Percentiles rank a stretch among this genome's conserved stretches.
Conservation (phyloP, 53 echinoderm and acorn worm species). For the Apostichopus leukothele region DNA sequence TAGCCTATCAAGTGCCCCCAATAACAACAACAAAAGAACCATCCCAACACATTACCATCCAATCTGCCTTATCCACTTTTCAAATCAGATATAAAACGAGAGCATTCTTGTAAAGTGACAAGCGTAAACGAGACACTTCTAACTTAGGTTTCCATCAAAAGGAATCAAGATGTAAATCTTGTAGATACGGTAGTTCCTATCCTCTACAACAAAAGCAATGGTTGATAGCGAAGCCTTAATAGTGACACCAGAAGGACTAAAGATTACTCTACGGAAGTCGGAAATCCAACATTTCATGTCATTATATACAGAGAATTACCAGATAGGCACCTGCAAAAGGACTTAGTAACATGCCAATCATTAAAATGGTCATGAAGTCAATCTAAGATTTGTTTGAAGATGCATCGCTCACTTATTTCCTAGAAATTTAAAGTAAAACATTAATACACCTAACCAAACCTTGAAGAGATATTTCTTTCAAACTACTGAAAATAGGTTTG, state of each 20-base stretch:
- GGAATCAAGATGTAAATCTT: not conserved
- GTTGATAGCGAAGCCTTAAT: not conserved
- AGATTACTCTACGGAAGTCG: not conserved
- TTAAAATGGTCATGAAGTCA: not conserved
- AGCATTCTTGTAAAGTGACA: not conserved
- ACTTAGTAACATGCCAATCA: not conserved
- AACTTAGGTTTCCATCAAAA: not conserved
- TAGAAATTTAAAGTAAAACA: constrained; percentile 7
- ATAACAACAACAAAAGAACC: not conserved
- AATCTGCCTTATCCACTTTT: constrained; percentile 24
- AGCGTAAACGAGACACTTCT: not conserved
- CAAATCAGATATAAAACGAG: constrained; percentile 4
- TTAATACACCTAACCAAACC: too few species aligned
- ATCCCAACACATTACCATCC: constrained; percentile 8
- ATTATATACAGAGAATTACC: not conserved
- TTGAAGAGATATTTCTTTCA: too few species aligned
- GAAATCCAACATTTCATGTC: not conserved
- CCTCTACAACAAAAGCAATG: not conserved
- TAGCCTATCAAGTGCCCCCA: constrained; percentile 14
- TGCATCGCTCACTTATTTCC: not conserved
- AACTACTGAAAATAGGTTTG: too few species aligned
- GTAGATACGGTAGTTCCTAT: not conserved
- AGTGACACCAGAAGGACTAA: not conserved
- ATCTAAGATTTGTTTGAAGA: not conserved
- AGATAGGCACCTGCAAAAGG: not conserved